These are phyloP conservation scores for Argyrosomus regius DNA, from an alignment of 2,797 vertebrate species.

Conservation along the genomic window DNA sequence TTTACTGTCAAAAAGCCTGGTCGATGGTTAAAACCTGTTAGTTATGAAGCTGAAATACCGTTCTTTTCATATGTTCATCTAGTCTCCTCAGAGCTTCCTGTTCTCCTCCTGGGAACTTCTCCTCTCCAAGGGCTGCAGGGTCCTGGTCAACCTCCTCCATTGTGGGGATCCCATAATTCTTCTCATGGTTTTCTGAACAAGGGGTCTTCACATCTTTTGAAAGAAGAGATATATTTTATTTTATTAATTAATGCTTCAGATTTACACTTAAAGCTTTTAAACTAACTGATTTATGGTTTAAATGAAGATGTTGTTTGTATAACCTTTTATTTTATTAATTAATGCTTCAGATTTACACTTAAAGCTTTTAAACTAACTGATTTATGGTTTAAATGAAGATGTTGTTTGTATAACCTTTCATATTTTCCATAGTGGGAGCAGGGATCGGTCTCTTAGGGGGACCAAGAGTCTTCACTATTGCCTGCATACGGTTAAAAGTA, in stretches of 20 bases:
- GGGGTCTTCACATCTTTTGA: slow-evolving; percentile 71
- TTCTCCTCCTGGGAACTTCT: slow-evolving; percentile 82
- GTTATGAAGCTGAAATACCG: slow-evolving; percentile 57
- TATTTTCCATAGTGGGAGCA: slow-evolving; percentile 71
- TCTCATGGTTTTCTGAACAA: slow-evolving; percentile 60
- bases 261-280: neutral
- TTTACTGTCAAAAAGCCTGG: neutral
- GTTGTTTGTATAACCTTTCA: slow-evolving; percentile 70
- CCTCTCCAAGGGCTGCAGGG: slow-evolving; percentile 53
- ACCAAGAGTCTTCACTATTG: slow-evolving; percentile 72
- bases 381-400: neutral
- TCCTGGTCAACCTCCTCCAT: slow-evolving; percentile 80
- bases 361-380: neutral
- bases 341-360: neutral
- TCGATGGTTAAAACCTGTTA: neutral
- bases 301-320: neutral
- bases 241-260: neutral
- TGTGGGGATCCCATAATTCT: slow-evolving; percentile 67
- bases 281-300: neutral
- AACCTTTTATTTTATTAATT: slow-evolving; percentile 74
- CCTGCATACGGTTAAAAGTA: slow-evolving; percentile 82
- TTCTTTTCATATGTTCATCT: slow-evolving; percentile 79
- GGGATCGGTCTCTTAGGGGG: slow-evolving; percentile 73
- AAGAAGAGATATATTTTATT: slow-evolving; percentile 10
- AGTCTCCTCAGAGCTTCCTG: slow-evolving; percentile 81